Evolutionary conservation across 2,113 vertebrate species (phyloP).

Genomic region (Ameiurus melas): DNA sequence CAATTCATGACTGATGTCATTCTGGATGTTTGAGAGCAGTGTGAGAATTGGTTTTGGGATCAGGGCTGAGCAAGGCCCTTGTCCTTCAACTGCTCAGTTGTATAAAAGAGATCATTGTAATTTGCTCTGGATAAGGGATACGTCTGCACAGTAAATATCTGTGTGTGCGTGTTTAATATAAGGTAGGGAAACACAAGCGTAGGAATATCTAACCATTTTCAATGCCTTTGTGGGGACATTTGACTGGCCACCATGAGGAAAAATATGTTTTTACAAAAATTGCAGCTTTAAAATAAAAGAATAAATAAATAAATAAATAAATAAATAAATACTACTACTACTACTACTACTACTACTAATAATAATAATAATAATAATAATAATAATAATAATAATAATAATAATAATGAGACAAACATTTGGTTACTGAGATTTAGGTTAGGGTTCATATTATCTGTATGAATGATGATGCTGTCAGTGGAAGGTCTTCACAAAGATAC

Average conservation of each 20-base stretch:
- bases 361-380: too few relatives aligned
- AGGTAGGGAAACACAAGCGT: too few relatives aligned
- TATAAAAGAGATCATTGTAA: too few relatives aligned
- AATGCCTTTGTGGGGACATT: background rate
- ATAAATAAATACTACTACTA: too few relatives aligned
- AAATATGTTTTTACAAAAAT: background rate
- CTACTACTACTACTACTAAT: too few relatives aligned
- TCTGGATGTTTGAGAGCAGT: background rate
- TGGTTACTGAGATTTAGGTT: background rate
- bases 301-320: too few relatives aligned
- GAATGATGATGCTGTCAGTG: background rate
- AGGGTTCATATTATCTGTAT: background rate
- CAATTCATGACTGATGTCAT: background rate
- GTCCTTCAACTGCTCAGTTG: too few relatives aligned
- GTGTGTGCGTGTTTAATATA: background rate
- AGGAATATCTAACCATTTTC: background rate
- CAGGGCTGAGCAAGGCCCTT: background rate
- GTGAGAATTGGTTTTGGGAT: background rate
- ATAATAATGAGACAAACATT: background rate
- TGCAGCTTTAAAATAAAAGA: background rate
- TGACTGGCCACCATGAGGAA: background rate
- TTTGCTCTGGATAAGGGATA: too few relatives aligned
- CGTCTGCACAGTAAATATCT: background rate
- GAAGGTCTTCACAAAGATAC: background rate
- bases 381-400: too few relatives aligned